Percentiles rank a stretch among this genome's conserved stretches.
These are phyloP conservation scores for Epinephelus coioides DNA, from an alignment of 2,797 vertebrate species.

Conservation along the genomic window DNA sequence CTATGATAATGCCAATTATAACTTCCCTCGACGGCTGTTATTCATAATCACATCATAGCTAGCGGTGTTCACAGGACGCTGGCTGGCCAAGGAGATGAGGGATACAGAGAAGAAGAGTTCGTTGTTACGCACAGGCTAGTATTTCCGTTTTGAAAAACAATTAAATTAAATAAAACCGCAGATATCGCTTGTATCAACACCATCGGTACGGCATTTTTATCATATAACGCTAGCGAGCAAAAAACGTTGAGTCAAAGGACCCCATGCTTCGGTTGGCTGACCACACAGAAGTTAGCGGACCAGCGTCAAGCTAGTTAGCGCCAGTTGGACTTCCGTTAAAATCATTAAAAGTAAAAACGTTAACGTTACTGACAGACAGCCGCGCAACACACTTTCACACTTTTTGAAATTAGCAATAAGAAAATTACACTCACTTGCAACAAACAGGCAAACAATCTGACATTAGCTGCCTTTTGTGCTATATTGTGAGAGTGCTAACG, in stretches of 20 bases:
- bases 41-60: slow-evolving; percentile 67
- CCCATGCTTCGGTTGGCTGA: slow-evolving; percentile 65
- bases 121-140: slow-evolving; percentile 24
- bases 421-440: too few relatives aligned
- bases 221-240: slow-evolving; percentile 2
- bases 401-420: too few relatives aligned
- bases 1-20: slow-evolving; percentile 62
- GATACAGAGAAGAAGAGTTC: slow-evolving; percentile 52
- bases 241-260: slow-evolving; percentile 25
- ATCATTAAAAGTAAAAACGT: slow-evolving; percentile 55
- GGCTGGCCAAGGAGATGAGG: slow-evolving; percentile 28
- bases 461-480: neutral
- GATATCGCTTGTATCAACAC: slow-evolving; percentile 6
- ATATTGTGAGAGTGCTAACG: too few relatives aligned
- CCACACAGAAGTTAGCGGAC: slow-evolving; percentile 73
- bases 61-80: slow-evolving; percentile 60
- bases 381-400: too few relatives aligned
- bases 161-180: neutral
- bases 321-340: slow-evolving; percentile 28
- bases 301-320: slow-evolving; percentile 20
- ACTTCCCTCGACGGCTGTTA: slow-evolving; percentile 55
- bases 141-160: slow-evolving; percentile 28
- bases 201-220: neutral
- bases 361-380: neutral
- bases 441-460: too few relatives aligned